Percentiles rank a stretch among this genome's conserved stretches.
phyloP scores from a whole-genome alignment of 2,888 invertebrate species.

The Agapetus fuscipes region DNA sequence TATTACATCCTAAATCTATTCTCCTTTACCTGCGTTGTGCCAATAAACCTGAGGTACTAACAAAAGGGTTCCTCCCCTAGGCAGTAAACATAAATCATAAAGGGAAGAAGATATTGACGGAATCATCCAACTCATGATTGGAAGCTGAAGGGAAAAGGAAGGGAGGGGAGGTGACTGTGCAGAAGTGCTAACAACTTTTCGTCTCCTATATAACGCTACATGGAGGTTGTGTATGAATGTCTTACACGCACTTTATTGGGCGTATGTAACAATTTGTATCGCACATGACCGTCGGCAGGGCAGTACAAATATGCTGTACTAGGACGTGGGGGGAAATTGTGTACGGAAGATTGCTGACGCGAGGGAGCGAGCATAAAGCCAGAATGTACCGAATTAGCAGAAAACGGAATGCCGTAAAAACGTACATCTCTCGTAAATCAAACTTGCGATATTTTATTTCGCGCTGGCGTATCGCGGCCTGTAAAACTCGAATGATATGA shows the following conservation, averaged over 20 bases:
- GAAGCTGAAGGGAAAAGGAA: too few relatives aligned
- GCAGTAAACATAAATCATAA: background rate
- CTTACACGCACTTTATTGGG: conserved; percentile 13
- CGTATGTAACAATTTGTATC: conserved; percentile 12
- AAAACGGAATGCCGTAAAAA: conserved; percentile 18
- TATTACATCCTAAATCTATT: too few relatives aligned
- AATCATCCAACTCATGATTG: background rate
- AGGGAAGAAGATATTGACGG: conserved; percentile 2
- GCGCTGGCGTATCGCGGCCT: background rate
- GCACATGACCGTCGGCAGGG: conserved; percentile 1
- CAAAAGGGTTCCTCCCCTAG: too few relatives aligned
- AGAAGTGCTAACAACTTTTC: too few relatives aligned
- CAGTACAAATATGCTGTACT: conserved; percentile 6
- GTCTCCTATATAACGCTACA: conserved; percentile 4
- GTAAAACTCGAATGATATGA: too few relatives aligned
- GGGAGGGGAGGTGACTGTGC: too few relatives aligned
- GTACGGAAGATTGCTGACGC: conserved; percentile 17
- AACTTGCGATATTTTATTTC: conserved; percentile 16
- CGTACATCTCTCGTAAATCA: conserved; percentile 17
- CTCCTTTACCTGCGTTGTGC: too few relatives aligned
- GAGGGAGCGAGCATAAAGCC: conserved; percentile 16
- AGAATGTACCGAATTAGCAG: conserved; percentile 18
- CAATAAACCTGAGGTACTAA: too few relatives aligned
- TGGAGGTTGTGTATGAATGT: conserved; percentile 9
- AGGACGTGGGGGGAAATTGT: conserved; percentile 7